Evolutionary conservation across 2,113 vertebrate genomes (phyloP), one percentile per base, ranked within the genome.

Genomic region (Phodopus roborovskii): DNA sequence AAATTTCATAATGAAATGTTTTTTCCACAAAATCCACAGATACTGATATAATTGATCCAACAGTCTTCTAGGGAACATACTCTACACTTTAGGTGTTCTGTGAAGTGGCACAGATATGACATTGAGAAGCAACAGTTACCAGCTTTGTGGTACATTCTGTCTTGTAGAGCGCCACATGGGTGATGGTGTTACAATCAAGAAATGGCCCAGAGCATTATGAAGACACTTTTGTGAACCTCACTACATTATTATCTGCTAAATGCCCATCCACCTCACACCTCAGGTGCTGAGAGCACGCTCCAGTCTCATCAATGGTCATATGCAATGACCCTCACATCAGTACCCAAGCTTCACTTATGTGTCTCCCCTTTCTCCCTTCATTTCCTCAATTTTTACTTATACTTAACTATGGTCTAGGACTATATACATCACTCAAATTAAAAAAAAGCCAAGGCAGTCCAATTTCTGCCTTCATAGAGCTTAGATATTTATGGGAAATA

Each of bases 371-470:
- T 53, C 11, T 8, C 0, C 13, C 36, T 50, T 48, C 22, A 68
- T 62, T 82, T 17, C 24, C 91, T 79, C 17, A 94, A 90, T 62
- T 11, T 94, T 45, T 86, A 45, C 92, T 82, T 83, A 77, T 22
- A 73, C 77, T 82, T 70, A 36, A 88, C 66, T 88, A 20, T 85
- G n/a, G 15, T 36, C 50, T 66, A 36, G 7, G 19, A 39, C 53
- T 60, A 30, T 33, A 6, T 50, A 17, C 3, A 20, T 7, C 24
- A n/a, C 17, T 68, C 74, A 94, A 84, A n/a, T 48, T 78, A 82
- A 90, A 62, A 85, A 12, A 45, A 45, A 45, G 45, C 56, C 12
- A 73, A 42, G 5, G 50, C 19, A 66, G 20, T 15, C 2, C 56
- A 50, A 48, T 62, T 81, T 88, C 28, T 94, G 17, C 15, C 45